phyloP scores from a whole-genome alignment of 1,140 invertebrate species.

The Leptopilina clavipes region DNA sequence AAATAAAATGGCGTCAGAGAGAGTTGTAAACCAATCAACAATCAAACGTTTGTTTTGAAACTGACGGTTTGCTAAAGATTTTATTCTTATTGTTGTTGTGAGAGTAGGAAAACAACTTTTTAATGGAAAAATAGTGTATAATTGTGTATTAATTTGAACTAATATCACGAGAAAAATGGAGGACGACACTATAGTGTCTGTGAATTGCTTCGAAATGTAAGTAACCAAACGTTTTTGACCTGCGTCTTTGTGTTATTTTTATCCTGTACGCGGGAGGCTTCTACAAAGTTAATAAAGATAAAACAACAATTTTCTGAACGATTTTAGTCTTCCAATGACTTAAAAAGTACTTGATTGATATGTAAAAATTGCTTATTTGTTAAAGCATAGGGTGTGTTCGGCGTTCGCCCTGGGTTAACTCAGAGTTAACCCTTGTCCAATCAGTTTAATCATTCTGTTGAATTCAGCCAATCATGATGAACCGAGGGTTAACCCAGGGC shows the following conservation, averaged over 20 bases:
- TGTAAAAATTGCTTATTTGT: not conserved
- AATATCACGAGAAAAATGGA: conserved; percentile 46
- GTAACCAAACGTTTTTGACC: conserved; percentile 47
- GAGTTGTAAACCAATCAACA: conserved; percentile 41
- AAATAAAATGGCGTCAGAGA: conserved; percentile 39
- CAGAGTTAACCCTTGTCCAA: too few species aligned
- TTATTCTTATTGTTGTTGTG: not conserved
- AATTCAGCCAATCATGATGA: too few species aligned
- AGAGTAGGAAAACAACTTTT: not conserved
- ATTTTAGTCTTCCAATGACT: not conserved
- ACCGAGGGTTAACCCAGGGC: too few species aligned
- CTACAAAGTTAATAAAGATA: not conserved
- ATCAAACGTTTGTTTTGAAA: conserved; percentile 59
- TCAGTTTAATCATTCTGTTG: too few species aligned
- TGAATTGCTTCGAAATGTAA: conserved; percentile 64
- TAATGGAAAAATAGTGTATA: conserved; percentile 23
- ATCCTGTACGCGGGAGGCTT: conserved; percentile 6
- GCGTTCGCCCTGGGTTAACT: too few species aligned
- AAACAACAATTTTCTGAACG: not conserved
- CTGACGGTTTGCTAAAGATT: conserved; percentile 54
- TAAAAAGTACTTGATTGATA: not conserved
- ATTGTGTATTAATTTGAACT: conserved; percentile 17
- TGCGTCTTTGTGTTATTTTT: conserved; percentile 35
- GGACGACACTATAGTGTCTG: conserved; percentile 57
- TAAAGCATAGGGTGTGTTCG: too few species aligned